Evolutionary conservation across 1,140 invertebrate genomes (phyloP).

Genomic region (Steinernema khuongi): DNA sequence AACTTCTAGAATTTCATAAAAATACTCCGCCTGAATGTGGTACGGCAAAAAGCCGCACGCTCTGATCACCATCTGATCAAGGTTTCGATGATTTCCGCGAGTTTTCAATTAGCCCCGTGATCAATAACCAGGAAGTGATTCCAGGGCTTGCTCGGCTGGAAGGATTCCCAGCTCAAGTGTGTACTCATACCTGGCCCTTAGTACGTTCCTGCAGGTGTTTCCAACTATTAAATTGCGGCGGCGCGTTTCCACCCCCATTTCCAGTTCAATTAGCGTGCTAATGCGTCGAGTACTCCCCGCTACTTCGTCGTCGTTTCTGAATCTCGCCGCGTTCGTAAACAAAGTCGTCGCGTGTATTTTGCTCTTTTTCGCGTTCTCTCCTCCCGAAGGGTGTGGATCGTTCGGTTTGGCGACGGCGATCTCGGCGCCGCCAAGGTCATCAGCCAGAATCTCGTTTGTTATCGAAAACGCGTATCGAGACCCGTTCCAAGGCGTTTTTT

Average conservation of each 20-base stretch:
- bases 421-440: neutral
- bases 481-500: neutral
- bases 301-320: neutral
- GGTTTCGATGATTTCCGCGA: no score
- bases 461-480: neutral
- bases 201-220: no score
- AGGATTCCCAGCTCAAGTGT: no score
- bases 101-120: no score
- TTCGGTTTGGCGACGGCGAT: neutral
- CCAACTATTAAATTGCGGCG: no score
- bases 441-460: neutral
- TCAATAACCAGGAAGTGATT: no score
- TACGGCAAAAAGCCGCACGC: no score
- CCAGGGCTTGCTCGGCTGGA: no score
- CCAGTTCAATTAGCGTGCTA: neutral
- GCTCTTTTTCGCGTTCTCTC: neutral
- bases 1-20: no score
- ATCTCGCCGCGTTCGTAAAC: neutral
- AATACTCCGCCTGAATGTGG: no score
- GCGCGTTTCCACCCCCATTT: neutral
- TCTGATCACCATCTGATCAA: no score
- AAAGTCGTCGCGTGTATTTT: constrained; percentile 4
- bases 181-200: no score
- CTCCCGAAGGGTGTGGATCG: neutral
- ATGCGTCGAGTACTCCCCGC: neutral